Evolutionary conservation across 1,140 invertebrate species (phyloP), one percentile per base, ranked within the genome.

Genomic region (Rhynchophorus ferrugineus): DNA sequence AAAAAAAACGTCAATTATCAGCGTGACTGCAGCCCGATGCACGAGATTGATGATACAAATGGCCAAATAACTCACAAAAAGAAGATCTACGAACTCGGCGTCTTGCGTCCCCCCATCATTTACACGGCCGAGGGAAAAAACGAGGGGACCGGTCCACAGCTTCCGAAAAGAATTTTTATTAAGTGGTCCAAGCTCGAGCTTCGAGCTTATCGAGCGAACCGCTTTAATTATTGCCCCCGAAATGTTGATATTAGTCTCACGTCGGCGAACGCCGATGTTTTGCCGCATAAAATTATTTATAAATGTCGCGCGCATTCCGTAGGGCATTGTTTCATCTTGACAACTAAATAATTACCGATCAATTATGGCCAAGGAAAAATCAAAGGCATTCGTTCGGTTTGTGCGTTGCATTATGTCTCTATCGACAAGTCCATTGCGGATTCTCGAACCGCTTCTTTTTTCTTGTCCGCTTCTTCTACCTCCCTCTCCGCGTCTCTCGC

Each of bases 291-390:
- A 51, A 51, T 51, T 43, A 51, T 51, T 51, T 51, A 43, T 51
- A 51, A 51, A 51, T 51, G 41, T 42, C 39, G n/a, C 41, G 19
- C 29, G 42, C 43, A 51, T 51, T 51, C n/a, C 33, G 19, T 13
- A 38, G 39, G 44, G 49, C 49, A 51, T 51, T 51, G 49, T 51
- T 43, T 51, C 39, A 51, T 51, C 49, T n/a, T 51, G 49, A 44
- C 49, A 51, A 42, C n/a, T 29, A 51, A 51, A 51, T 51, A 51
- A 51, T 51, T 51, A 51, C 44, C 44, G 49, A 51, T 51, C 49
- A 51, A 51, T 51, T 51, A 51, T 44, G 41, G 49, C 49, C 18
- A 16, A 44, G 44, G 39, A 51, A 51, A 51, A 51, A 51, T 51
- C 49, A 29, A 44, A 51, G 38, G 29, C 39, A 51, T 51, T 36